Base-by-base conservation (phyloP, 2,888 invertebrate genomes). In the Polyommatus icarus region DNA sequence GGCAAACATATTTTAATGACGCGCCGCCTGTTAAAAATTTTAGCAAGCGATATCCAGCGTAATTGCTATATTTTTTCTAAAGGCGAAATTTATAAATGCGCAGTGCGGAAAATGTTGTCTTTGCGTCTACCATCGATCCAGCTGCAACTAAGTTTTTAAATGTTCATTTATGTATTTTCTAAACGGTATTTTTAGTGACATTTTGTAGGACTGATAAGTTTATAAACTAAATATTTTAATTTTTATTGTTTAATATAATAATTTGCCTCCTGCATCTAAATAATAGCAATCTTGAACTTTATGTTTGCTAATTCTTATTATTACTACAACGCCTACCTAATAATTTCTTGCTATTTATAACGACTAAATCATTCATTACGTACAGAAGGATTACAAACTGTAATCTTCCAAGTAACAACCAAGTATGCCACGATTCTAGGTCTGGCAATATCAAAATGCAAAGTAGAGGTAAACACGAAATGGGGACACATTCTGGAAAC, bases 1-100 rank as follows among this genome's bases (percentile, higher is more conserved):
- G 72, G 36, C 59, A 59, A 72, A 59, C 54, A 46, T 59, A 73
- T 77, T 77, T 77, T 59, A 73, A 71, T 76, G 76, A 77, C 72
- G 72, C 32, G 57, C 54, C 36, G 77, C 72, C 72, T 77, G 71
- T 20, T 72, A 57, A 72, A 77, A 72, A 15, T 72, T 77, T 71
- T 77, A 71, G 72, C 77, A 36, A 77, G 36, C 54, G 72, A 57
- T 57, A 40, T 57, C 29, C 36, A 32, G 57, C 24, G 36, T 18
- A 57, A 40, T 77, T 77, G 77, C 77, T 77, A 77, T 73, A 59
- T 77, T 57, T 57, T 73, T 40, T 59, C 32, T 40, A 57, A 50
- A 59, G 72, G 73, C 40, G 1, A 29, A 59, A 54, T 59, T 57
- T 36, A 72, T 40, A 59, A 18, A 77, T 77, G 50, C 54, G 71